Evolutionary conservation across 30 jellyfish, hydroid and myxozoan genomes (phyloP), one percentile per base, ranked within the genome.

Genomic region (Pseudorhiza aurosa): DNA sequence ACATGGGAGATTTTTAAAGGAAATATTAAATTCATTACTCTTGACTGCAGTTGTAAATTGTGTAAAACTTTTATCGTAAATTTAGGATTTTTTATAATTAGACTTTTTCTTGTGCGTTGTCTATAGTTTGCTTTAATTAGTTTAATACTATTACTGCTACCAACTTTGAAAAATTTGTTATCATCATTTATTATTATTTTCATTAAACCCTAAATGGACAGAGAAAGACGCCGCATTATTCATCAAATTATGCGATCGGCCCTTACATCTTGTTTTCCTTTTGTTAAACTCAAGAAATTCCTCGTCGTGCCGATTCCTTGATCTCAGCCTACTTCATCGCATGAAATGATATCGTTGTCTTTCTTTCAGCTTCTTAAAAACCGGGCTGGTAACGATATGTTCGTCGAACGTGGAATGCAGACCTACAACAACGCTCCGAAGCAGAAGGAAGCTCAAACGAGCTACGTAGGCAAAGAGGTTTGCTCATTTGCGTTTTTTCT

Each of bases 351-450:
- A 19, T 2, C 35, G 17, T 64, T 36, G 1, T 45, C 18, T 64
- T 25, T 32, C 21, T 35, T 85, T 44, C 71, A 93, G 99, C 57
- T 93, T 37, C 63, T 95, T 68, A 69, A 81, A 59, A 81, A 87
- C 45, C 91, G 99, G 14, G 87, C 69, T 46, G 99, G 99, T 51
- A 93, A 93, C 53, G 99, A 93, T 71, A 93, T 93, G 99, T 93
- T 86, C 43, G 88, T 83, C 29, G 88, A 93, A 11, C 86, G 96
- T 30, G 99, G 96, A 36, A 81, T 93, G 91, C 99, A 93, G 59
- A 93, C 99, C 1, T 93, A 77, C 58, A 93, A 93, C 72, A 85
- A 93, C 37, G 99, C 97, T 15, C 85, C 83, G 14, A 93, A 93
- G 62, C 87, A 91, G 53, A 93, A 93, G 74, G 99, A 85, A 47